Base-by-base conservation (phyloP, 2,797 vertebrate species). In the Aldrovandia affinis region DNA sequence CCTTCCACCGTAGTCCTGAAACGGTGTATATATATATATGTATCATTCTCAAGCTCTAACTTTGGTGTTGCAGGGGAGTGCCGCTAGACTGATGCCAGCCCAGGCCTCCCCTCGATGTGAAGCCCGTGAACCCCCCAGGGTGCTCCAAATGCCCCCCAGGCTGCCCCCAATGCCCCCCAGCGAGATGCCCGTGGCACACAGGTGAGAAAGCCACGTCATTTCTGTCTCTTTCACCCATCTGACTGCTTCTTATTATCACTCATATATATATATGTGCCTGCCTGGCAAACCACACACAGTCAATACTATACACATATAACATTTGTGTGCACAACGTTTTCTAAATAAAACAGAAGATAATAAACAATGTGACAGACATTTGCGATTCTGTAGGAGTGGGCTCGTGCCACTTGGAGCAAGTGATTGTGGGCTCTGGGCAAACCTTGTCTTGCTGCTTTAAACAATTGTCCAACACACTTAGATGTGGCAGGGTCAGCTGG, bases 1-100 rank as follows among this genome's bases (percentile, higher is more conserved):
- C 36, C 18, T 44, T 75, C 30, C 70, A 10, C 39, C 9, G 22
- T 75, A 0, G 39, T 18, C 20, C n/a, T n/a, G n/a, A n/a, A 20
- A 25, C 39, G 25, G 1, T 75, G 39, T 44, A 28, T 30, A 36
- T 52, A 28, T 0, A 18, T 8, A 14, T 14, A 22, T 9, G 20
- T 42, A 25, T 25, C 36, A 30, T 59, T 85, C 85, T 91, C 65
- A 90, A 39, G 82, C 83, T 78, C 33, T 77, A 65, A 39, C n/a
- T 80, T 84, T 78, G 73, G 6, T 91, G 73, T 87, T 88, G 22
- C 90, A 94, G 93, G 89, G 87, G 15, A 82, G 59, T 85, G 36
- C 68, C 82, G 82, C 18, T 65, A 85, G 81, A 87, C 68, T 47
- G 25, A 15, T 44, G 83, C 81, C 57, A 36, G 9, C 47, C 20